Percentiles rank a stretch among this genome's conserved stretches.
phyloP scores from a whole-genome alignment of 2,113 vertebrate genomes.

The Amblyopsis rosae region DNA sequence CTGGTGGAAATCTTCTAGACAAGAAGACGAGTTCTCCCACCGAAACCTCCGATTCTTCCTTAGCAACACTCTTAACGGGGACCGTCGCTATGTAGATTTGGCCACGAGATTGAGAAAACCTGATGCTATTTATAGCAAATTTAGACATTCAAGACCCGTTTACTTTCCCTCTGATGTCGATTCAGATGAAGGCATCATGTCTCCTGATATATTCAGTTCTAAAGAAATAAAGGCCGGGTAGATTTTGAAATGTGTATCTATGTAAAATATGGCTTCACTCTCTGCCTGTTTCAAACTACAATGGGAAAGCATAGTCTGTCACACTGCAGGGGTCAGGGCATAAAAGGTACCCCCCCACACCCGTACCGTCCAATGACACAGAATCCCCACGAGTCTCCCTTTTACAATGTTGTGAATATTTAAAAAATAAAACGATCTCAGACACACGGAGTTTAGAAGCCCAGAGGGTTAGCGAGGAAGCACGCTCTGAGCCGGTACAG shows the following conservation, averaged over 20 bases:
- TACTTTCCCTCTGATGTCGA: not conserved
- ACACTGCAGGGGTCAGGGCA: slow-evolving; percentile 4
- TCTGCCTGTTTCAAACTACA: slow-evolving; percentile 1
- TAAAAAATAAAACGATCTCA: slow-evolving; percentile 5
- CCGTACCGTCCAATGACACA: slow-evolving; percentile 42
- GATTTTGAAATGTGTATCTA: no score
- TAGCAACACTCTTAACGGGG: slow-evolving; percentile 59
- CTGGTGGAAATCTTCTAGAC: slow-evolving; percentile 35
- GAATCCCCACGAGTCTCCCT: slow-evolving; percentile 26
- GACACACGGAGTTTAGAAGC: slow-evolving; percentile 29
- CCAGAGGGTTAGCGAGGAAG: slow-evolving; percentile 25
- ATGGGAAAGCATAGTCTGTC: not conserved
- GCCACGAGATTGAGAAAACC: slow-evolving; percentile 17
- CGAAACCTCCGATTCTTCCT: slow-evolving; percentile 52
- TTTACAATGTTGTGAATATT: slow-evolving; percentile 16
- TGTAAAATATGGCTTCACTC: not conserved
- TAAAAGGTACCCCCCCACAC: slow-evolving; percentile 17
- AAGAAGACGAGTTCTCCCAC: slow-evolving; percentile 37
- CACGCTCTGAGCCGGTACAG: slow-evolving; percentile 3
- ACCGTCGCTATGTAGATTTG: slow-evolving; percentile 36
- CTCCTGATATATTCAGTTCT: not conserved
- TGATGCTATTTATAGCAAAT: slow-evolving; percentile 62
- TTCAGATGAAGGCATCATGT: not conserved
- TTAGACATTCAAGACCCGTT: not conserved
- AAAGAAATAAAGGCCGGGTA: not conserved